Evolutionary conservation across 2,113 vertebrate species (phyloP), one percentile per base, ranked within the genome.

Genomic region (Turnix velox): DNA sequence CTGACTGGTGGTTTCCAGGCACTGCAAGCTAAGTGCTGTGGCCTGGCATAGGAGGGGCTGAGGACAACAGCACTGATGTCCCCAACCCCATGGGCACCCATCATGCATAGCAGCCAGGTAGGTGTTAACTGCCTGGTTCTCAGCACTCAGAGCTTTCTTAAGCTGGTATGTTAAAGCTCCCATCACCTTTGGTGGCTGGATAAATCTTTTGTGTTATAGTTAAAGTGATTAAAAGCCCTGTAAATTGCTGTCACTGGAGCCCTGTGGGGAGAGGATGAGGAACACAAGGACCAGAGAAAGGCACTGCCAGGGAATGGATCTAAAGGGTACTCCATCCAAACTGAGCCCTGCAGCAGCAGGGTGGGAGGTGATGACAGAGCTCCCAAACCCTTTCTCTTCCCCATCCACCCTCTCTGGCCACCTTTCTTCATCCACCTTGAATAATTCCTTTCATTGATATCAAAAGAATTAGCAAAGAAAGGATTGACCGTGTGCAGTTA

Each of bases 21-120:
- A 20, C 30, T 54, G 52, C 65, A 42, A 68, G 45, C 43, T 18
- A 33, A 80, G 43, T 75, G 45, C 45, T 1, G 0, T 46, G 72
- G 72, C 2, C 5, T 24, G 17, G 49, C 16, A 18, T 6, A 48
- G 63, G 48, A 57, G 15, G 16, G 28, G 22, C 66, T 72, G 75
- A 51, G 59, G 33, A 37, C 0, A 0, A 28, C 52, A 0, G 25
- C 52, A 55, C 25, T 1, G 2, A 9, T 65, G 37, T 62, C 28
- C 67, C 43, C 81, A 89, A 20, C 35, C 42, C 59, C 0, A 0
- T 42, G 18, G 35, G 24, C 18, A 31, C 20, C 45, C 22, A 2
- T 45, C 2, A 5, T 22, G 42, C 6, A 0, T 52, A 23, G 69
- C 3, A 3, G 15, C 42, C 14, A 18, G 12, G 57, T 19, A 46